phyloP scores from a whole-genome alignment of 2,888 invertebrate genomes.

The Drosophila lacicola region DNA sequence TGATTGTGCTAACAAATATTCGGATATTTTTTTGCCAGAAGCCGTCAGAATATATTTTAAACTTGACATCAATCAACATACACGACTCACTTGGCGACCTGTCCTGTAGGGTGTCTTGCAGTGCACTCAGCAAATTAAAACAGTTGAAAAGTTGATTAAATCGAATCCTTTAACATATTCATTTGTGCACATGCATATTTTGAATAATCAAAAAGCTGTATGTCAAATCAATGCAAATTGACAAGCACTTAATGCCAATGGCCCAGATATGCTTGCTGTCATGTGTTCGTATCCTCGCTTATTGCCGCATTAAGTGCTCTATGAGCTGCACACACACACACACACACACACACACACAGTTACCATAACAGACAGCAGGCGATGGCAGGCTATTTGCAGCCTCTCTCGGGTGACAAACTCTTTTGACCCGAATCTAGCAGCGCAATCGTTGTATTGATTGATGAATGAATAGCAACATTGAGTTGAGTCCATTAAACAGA shows the following conservation, averaged over 20 bases:
- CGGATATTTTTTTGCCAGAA: too few relatives aligned
- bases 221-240: conserved; percentile 51
- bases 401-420: conserved; percentile 52
- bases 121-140: not conserved
- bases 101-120: not conserved
- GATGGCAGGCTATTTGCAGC: conserved; percentile 29
- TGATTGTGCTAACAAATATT: too few relatives aligned
- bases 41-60: too few relatives aligned
- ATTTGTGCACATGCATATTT: conserved; percentile 16
- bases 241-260: conserved; percentile 61
- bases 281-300: conserved; percentile 27
- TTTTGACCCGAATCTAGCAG: conserved; percentile 61
- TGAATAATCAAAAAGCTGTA: conserved; percentile 27
- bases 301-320: conserved; percentile 65
- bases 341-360: conserved; percentile 14
- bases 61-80: too few relatives aligned
- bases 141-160: not conserved
- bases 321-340: conserved; percentile 18
- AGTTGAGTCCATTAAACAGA: conserved; percentile 29
- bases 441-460: conserved; percentile 61
- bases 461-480: conserved; percentile 49
- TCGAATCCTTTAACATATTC: conserved; percentile 1
- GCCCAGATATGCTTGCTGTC: conserved; percentile 41
- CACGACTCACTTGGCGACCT: not conserved
- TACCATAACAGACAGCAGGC: conserved; percentile 14